Base-by-base conservation (phyloP, 2,888 invertebrate genomes). In the Biston stratarius region DNA sequence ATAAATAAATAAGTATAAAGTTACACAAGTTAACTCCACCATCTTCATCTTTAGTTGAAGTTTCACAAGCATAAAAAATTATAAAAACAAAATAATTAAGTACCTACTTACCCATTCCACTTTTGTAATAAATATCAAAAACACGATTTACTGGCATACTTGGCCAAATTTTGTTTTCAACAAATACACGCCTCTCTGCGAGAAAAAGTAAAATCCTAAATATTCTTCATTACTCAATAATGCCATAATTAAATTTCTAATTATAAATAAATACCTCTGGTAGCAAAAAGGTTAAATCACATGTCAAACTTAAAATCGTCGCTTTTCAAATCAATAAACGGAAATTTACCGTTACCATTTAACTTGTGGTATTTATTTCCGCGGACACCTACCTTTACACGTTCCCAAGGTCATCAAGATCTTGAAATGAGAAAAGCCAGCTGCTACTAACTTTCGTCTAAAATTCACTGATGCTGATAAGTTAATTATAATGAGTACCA, bases 71-170 rank as follows among this genome's bases (percentile, higher is more conserved):
- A 24, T 24, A 24, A 24, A 24, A 24, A 24, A 24, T n/a, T n/a
- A 45, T 5, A 59, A 48, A 36, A 45, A 61, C 48, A 15, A 53
- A 1, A 38, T 51, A 24, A 12, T 5, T 42, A 42, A 42, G 1
- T 8, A 11, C 0, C 11, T 42, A 10, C 88, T 85, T 78, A 92
- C 92, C 73, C 38, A 80, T 71, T 24, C 67, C 51, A 69, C 86
- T 83, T 73, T 78, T 83, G 70, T 86, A 92, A 72, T 85, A 86
- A 67, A 93, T 87, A 71, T 92, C 91, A 42, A 92, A 79, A 53
- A 93, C 79, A 65, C 91, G 80, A 65, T 91, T 89, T 36, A 86
- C 70, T 64, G 73, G 74, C 1, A 85, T 74, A 44, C 73, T 74
- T 2, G 79, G 80, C 90, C 89, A 92, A 58, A 88, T 73, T 78